Base-by-base conservation (phyloP, 2,888 invertebrate species). In the Lasius platythorax region DNA sequence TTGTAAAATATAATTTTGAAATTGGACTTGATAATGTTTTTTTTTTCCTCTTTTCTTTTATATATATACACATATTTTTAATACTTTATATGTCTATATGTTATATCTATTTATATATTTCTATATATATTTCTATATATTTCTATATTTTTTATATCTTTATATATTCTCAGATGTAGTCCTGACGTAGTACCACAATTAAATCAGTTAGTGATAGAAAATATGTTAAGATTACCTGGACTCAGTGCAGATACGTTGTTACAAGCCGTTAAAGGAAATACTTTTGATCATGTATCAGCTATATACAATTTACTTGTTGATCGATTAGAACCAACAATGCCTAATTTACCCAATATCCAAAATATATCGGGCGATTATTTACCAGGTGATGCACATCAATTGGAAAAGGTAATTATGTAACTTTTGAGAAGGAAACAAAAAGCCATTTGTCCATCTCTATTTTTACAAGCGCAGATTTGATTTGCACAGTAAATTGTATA, bases 221-320 rank as follows among this genome's bases (percentile, higher is more conserved):
- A 97, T 93, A 98, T 98, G 98, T 96, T 97, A 73, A 96, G 97
- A 90, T 95, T 98, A 91, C 98, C 98, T 2, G 97, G 97, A 5
- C 96, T 98, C 68, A 97, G 97, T 85, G 96, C 96, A 89, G 96
- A 97, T 56, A 97, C 97, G 93, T 97, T 98, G 84, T 96, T 97
- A 76, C 96, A 96, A 95, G 96, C 98, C 33, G 97, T 99, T 76
- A 97, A 97, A 93, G 97, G 97, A 91, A 97, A 97, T 92, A 96
- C 97, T 5, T 99, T 98, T 95, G 99, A 99, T 95, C 98, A 98
- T 95, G 97, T 98, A 91, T 98, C 98, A 91, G 99, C 99, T 89
- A 99, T 99, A 92, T 99, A 99, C 95, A 98, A 98, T 95, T 96
- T 99, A 87, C 96, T 99, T 66, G 96, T 97, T 93, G 99, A 99